Evolutionary conservation across 2,113 vertebrate genomes (phyloP).

Genomic region (Corythornis vintsioides): DNA sequence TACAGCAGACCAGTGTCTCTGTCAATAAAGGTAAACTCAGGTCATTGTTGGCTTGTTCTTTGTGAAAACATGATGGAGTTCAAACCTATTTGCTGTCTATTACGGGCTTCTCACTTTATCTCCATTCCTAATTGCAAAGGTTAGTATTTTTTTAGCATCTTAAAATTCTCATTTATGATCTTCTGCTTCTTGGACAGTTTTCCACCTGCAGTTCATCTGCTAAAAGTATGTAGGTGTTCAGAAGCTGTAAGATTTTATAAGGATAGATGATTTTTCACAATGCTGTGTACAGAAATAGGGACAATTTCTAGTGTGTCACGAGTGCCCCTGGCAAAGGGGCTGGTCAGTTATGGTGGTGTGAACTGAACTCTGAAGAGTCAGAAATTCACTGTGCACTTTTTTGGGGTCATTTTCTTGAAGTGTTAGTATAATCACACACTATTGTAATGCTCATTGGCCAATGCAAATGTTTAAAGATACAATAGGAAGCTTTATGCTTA

Average conservation of each 20-base stretch:
- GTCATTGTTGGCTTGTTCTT: background rate
- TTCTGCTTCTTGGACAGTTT: background rate
- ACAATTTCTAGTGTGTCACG: background rate
- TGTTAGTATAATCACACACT: background rate
- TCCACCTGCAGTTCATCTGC: background rate
- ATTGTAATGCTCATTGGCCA: background rate
- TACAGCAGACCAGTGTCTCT: conserved; percentile 70
- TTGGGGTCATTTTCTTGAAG: background rate
- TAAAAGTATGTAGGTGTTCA: background rate
- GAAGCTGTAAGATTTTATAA: background rate
- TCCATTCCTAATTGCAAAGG: background rate
- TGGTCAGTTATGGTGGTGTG: background rate
- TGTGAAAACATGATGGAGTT: background rate
- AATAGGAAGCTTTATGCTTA: background rate
- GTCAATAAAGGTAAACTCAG: conserved; percentile 72
- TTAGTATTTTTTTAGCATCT: background rate
- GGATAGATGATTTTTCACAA: background rate
- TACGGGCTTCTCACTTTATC: background rate
- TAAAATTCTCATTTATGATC: background rate
- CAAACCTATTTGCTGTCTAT: background rate
- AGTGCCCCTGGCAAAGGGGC: background rate
- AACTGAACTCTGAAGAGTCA: background rate
- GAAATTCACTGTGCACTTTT: background rate
- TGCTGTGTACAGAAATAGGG: background rate
- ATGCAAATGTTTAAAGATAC: background rate